A percentile compares a stretch with the other conserved stretches of the same genome.
These are phyloP conservation scores for Fragum sueziense DNA, from an alignment of 2,888 invertebrate genomes.

Conservation along the genomic window DNA sequence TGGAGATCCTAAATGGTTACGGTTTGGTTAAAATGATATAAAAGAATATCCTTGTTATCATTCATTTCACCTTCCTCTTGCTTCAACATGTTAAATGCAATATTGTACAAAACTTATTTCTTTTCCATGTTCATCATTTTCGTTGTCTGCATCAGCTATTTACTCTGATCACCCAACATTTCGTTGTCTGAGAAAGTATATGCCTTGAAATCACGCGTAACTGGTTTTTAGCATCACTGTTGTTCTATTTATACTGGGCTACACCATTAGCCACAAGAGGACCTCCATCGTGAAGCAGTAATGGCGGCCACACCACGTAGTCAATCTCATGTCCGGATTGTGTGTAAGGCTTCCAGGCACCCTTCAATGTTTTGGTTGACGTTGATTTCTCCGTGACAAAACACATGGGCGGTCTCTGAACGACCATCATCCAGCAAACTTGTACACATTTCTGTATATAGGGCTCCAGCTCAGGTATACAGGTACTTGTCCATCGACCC, in stretches of 20 bases:
- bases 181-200: too few species aligned
- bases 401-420: constrained; percentile 15
- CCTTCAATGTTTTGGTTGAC: not conserved
- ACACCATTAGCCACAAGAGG: not conserved
- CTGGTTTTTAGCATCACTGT: too few species aligned
- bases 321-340: not conserved
- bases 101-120: too few species aligned
- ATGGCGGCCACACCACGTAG: constrained; percentile 13
- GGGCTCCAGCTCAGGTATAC: not conserved
- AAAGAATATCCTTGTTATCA: too few species aligned
- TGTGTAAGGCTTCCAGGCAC: not conserved
- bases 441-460: not conserved
- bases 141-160: too few species aligned
- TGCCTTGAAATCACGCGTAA: too few species aligned
- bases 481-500: not conserved
- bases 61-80: too few species aligned
- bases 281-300: not conserved
- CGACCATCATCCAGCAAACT: constrained; percentile 11
- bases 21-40: too few species aligned
- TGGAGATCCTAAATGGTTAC: too few species aligned
- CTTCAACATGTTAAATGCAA: too few species aligned
- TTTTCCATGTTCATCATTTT: too few species aligned
- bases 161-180: too few species aligned
- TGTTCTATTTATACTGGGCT: constrained; percentile 5
- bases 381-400: not conserved